Percentiles rank a stretch among this genome's conserved stretches.
Conservation (phyloP, 2,797 vertebrate genomes). For the Oreochromis grahami region DNA sequence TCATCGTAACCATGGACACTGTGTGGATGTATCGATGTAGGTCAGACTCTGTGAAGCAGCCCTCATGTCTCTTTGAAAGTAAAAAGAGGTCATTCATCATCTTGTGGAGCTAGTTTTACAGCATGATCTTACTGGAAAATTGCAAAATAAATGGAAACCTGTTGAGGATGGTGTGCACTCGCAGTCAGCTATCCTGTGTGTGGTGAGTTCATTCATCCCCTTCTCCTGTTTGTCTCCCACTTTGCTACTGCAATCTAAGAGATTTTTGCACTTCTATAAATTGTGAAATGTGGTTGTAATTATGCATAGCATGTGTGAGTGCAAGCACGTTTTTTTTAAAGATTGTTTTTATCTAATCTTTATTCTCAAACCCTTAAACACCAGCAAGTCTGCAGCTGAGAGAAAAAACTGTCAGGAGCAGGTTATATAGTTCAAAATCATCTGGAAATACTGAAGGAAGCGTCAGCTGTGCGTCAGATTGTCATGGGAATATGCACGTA, state of each 20-base stretch:
- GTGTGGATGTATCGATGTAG: neutral
- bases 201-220: neutral
- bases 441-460: too few relatives aligned
- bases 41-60: neutral
- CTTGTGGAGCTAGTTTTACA: neutral
- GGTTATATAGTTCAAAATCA: too few relatives aligned
- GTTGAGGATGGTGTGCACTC: neutral
- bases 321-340: fast-evolving
- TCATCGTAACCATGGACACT: neutral
- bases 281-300: neutral
- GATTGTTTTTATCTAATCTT: neutral
- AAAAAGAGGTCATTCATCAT: neutral
- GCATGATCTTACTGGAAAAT: neutral
- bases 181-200: neutral
- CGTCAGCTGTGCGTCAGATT: too few relatives aligned
- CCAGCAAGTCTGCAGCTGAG: neutral
- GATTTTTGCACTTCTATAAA: neutral
- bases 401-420: neutral
- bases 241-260: neutral
- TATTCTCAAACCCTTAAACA: neutral
- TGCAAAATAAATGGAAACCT: neutral
- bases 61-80: neutral
- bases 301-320: neutral
- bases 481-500: too few relatives aligned
- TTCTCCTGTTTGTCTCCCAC: neutral